Evolutionary conservation across 2,797 vertebrate genomes (phyloP).

Genomic region (Eulemur mongoz): DNA sequence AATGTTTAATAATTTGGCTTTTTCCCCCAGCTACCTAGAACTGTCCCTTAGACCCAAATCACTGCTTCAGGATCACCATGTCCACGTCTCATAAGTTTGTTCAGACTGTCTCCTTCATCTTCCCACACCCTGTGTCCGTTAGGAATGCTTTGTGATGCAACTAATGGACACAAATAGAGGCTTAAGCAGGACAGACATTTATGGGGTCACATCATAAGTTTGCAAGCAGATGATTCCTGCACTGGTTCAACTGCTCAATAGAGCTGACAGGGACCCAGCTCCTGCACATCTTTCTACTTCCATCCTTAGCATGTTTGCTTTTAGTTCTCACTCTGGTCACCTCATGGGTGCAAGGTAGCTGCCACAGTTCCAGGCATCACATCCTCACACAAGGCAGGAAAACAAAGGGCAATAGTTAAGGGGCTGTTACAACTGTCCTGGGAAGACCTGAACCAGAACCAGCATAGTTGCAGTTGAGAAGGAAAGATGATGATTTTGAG

Average conservation of each 20-base stretch:
- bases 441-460: neutral
- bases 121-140: neutral
- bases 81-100: neutral
- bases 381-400: neutral
- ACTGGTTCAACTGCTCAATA: neutral
- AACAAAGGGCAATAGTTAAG: neutral
- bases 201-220: neutral
- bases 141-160: neutral
- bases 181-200: neutral
- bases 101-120: neutral
- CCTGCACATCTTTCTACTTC: neutral
- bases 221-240: neutral
- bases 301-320: neutral
- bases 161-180: neutral
- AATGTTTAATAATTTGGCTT: neutral
- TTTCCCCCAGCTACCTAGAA: neutral
- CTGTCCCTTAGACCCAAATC: neutral
- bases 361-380: neutral
- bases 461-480: neutral
- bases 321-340: neutral
- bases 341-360: neutral
- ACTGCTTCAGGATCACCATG: neutral
- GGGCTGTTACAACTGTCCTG: no score
- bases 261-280: neutral
- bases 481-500: neutral